Evolutionary conservation across 2,797 vertebrate species (phyloP), one percentile per base, ranked within the genome.

Genomic region (Fistularia commersonii): DNA sequence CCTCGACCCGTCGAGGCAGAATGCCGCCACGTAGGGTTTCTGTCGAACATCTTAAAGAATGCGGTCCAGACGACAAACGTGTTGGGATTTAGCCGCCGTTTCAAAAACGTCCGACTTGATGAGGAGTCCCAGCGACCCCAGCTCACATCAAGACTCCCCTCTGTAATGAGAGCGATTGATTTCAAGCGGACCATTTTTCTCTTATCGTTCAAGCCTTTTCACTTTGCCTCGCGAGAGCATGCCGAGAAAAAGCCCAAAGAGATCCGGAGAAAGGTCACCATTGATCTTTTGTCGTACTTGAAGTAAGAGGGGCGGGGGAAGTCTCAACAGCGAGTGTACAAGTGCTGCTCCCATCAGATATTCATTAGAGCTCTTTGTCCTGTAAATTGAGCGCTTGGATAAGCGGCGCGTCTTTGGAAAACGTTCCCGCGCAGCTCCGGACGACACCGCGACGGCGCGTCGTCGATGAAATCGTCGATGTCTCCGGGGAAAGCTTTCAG

Each of bases 391-490:
- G 76, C 56, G 63, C 81, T 82, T 74, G 66, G 80, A 74, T 66
- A 76, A 70, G 68, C 65, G 45, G 63, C 40, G 36, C 67, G 57
- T 73, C 67, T 62, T 60, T 64, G 58, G 43, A 54, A 23, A 23
- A 60, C 48, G 45, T 66, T 74, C 71, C 64, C 64, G 54, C 57
- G 66, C 59, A 38, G 47, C 46, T 61, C 65, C 51, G 63, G 23
- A 53, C 59, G 51, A 36, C 62, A 57, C 57, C 33, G 50, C 23
- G 42, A 40, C 57, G 33, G 32, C 40, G 35, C 38, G 6, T 58
- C 23, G 49, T 39, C 72, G 78, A 87, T 85, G 74, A 85, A 86
- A 83, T 85, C 81, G 74, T 86, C 79, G 66, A 76, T 61, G 48
- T 72, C 62, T 65, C 71, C 36, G 11, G 65, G 44, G 75, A n/a